Percentiles rank a stretch among this genome's conserved stretches.
These are phyloP conservation scores for Ictalurus punctatus DNA, from an alignment of 2,113 vertebrate species.

Conservation along the genomic window DNA sequence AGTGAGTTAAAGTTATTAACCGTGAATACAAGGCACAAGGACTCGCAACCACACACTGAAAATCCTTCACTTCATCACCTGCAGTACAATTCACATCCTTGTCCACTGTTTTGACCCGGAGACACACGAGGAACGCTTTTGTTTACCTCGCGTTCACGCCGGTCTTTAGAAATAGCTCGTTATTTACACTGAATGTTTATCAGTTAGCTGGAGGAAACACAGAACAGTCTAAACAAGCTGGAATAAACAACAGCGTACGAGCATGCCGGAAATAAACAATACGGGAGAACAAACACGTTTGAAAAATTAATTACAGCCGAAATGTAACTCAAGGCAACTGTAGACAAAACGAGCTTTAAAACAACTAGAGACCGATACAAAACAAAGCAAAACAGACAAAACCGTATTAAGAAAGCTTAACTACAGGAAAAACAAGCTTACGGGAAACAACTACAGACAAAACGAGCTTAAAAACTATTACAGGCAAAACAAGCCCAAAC, in stretches of 20 bases:
- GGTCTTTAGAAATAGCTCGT: not conserved
- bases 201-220: not conserved
- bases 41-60: not conserved
- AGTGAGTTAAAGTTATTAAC: not conserved
- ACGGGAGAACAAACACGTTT: not conserved
- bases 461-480: not conserved
- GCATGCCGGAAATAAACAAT: not conserved
- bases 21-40: not conserved
- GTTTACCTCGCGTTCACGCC: not conserved
- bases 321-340: not conserved
- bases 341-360: not conserved
- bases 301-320: not conserved
- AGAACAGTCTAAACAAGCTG: not conserved
- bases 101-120: constrained; percentile 35
- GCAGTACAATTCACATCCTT: constrained; percentile 36
- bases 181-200: not conserved
- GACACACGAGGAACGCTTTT: not conserved
- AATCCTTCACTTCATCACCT: not conserved
- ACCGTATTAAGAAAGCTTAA: not conserved
- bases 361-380: not conserved
- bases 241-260: not conserved
- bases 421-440: not conserved
- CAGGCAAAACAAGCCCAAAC: not conserved
- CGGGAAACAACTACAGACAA: not conserved
- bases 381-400: not conserved